These are phyloP conservation scores for Episyrphus balteatus DNA, from an alignment of 1,140 invertebrate species.

Conservation along the genomic window DNA sequence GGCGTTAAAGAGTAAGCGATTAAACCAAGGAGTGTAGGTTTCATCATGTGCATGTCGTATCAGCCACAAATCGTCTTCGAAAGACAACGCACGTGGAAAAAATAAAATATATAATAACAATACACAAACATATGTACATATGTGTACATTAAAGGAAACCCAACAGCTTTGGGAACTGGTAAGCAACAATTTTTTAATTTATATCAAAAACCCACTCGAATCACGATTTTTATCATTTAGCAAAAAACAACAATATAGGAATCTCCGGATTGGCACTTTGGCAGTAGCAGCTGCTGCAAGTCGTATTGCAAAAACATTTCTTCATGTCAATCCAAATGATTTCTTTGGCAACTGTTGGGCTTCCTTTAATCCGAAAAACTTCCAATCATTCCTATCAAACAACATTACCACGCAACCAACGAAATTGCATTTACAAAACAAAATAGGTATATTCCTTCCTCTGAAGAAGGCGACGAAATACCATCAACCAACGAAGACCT, in stretches of 20 bases:
- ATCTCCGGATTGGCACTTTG: slow-evolving; percentile 84
- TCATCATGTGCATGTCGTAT: no score
- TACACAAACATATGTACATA: no score
- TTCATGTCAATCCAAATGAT: slow-evolving; percentile 85
- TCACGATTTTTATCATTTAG: slow-evolving; percentile 1
- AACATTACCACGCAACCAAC: slow-evolving; percentile 41
- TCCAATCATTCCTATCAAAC: slow-evolving; percentile 59
- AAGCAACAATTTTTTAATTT: slow-evolving; percentile 28
- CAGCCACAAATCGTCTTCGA: no score
- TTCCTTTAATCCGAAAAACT: slow-evolving; percentile 75
- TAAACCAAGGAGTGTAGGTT: no score
- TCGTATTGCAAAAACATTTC: slow-evolving; percentile 79
- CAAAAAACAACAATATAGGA: slow-evolving; percentile 38
- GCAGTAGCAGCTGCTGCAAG: slow-evolving; percentile 86
- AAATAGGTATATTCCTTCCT: slow-evolving; percentile 1
- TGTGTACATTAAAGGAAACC: no score
- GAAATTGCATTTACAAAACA: slow-evolving; percentile 19
- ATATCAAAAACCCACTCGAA: no score
- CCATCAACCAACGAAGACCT: slow-evolving; percentile 47
- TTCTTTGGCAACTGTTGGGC: slow-evolving; percentile 89
- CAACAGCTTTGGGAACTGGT: no score
- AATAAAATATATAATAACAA: no score
- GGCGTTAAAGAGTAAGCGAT: no score
- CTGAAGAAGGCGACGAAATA: slow-evolving; percentile 8
- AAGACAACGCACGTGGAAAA: no score